A percentile compares a stretch with the other conserved stretches of the same genome.
Evolutionary conservation across 2,888 invertebrate species (phyloP).

Genomic region (Pilophorus perplexus): DNA sequence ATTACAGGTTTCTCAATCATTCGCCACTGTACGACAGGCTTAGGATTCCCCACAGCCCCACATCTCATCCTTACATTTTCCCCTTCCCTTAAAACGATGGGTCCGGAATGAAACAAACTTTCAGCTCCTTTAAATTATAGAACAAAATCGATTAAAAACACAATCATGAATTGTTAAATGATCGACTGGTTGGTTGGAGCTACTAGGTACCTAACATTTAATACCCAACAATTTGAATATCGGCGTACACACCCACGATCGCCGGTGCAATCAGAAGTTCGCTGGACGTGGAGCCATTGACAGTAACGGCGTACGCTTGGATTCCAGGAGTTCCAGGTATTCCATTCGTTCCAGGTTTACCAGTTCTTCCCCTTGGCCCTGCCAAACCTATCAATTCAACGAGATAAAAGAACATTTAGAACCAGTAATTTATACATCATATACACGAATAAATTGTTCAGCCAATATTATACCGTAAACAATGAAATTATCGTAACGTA

Average conservation of each 20-base stretch:
- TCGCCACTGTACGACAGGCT: slow-evolving; percentile 76
- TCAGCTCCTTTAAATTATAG: slow-evolving; percentile 38
- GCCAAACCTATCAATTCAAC: slow-evolving; percentile 53
- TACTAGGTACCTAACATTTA: slow-evolving; percentile 7
- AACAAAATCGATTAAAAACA: neutral
- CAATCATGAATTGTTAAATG: neutral
- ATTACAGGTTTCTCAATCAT: slow-evolving; percentile 57
- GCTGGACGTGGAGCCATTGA: slow-evolving; percentile 60
- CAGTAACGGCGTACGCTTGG: slow-evolving; percentile 66
- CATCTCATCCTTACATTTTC: slow-evolving; percentile 80
- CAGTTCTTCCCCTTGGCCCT: slow-evolving; percentile 57
- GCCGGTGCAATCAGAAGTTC: slow-evolving; percentile 82
- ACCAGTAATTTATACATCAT: no score
- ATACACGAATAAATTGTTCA: no score
- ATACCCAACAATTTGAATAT: neutral
- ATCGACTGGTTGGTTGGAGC: neutral
- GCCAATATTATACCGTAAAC: no score
- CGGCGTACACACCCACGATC: slow-evolving; percentile 67
- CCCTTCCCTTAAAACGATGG: slow-evolving; percentile 74
- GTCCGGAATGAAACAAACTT: slow-evolving; percentile 52
- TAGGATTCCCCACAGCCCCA: slow-evolving; percentile 73
- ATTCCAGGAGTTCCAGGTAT: slow-evolving; percentile 78
- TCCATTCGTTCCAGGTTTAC: slow-evolving; percentile 71
- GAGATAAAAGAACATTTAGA: no score
- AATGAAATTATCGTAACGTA: no score